Evolutionary conservation across 64 coral and sea anemone species (phyloP), one percentile per base, ranked within the genome.

Genomic region (Actinia tenebrosa): DNA sequence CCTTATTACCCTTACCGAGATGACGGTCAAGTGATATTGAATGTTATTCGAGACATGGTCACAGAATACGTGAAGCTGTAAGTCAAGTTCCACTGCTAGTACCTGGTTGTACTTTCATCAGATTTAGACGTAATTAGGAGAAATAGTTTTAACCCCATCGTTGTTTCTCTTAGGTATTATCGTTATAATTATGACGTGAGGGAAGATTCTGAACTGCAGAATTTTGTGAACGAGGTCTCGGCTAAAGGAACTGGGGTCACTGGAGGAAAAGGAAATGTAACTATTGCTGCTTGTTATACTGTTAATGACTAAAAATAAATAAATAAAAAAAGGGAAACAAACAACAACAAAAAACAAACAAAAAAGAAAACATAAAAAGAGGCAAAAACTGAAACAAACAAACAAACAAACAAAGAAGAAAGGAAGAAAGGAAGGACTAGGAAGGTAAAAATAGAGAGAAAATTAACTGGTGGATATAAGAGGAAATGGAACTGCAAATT

Each of bases 1-100:
- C 93, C 93, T 1, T 94, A 91, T 66, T 94, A 79, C 20, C 93
- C 93, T 11, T 94, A 91, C 69, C 85, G 89, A 4, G 93, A 91
- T 64, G 89, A 94, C 45, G 85, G 85, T 20, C 15, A 68, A 30
- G 16, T 79, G 59, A 68, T 94, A 16, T 64, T 58, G 17, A 25
- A 66, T 44, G 89, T 84, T 55, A 90, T 94, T 19, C 23, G 91
- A 50, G 1, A 80, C 10, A 85, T 94, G 88, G 86, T 87, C 16
- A 44, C 72, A 42, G 52, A 91, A 7, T 94, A 94, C 20, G 64
- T 94, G 6, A 4, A 84, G 17, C 59, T 91, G 89, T 91, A 64
- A 94, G 93, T 94, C 22, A 50, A 0, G 30, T 37, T 37, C 30
- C 30, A 37, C 30, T 37, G 30, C 30, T 37, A 37, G 30, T 37